These are phyloP conservation scores for Aphelinus atriplicis DNA, from an alignment of 1,140 invertebrate genomes.

Conservation along the genomic window DNA sequence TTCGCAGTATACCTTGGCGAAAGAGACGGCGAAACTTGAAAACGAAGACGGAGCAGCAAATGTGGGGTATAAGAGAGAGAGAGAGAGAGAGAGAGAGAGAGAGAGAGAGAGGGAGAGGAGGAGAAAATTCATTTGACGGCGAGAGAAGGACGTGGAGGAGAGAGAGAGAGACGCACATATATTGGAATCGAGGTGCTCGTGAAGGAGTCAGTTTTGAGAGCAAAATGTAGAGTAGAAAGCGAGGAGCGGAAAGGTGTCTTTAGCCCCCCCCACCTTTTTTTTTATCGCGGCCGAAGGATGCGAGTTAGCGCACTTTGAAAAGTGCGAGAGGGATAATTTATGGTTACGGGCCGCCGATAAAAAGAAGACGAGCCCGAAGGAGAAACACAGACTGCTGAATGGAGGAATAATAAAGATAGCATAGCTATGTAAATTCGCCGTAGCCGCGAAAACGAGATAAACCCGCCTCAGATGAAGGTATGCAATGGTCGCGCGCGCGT, in stretches of 20 bases:
- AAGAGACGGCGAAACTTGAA: too few species aligned
- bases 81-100: too few species aligned
- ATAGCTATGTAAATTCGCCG: background rate
- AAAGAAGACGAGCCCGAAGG: background rate
- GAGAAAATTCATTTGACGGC: background rate
- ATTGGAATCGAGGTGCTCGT: background rate
- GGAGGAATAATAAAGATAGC: slow-evolving; percentile 2
- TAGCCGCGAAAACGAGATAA: too few species aligned
- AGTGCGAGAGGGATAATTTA: slow-evolving; percentile 25
- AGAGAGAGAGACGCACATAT: background rate
- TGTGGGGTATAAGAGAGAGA: too few species aligned
- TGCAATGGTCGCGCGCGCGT: too few species aligned
- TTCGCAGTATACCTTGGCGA: too few species aligned
- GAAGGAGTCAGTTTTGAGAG: too few species aligned
- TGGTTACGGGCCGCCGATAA: slow-evolving; percentile 11
- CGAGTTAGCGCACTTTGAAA: slow-evolving; percentile 26
- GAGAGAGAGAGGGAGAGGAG: background rate
- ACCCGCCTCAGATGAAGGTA: too few species aligned
- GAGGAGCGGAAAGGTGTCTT: slow-evolving; percentile 19
- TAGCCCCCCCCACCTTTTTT: background rate
- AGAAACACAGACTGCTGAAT: background rate
- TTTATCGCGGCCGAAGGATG: background rate
- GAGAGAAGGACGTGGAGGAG: background rate
- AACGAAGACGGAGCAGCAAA: too few species aligned
- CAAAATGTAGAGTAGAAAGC: too few species aligned